Conservation (phyloP, 2,113 vertebrate genomes). For the Lampris incognitus region DNA sequence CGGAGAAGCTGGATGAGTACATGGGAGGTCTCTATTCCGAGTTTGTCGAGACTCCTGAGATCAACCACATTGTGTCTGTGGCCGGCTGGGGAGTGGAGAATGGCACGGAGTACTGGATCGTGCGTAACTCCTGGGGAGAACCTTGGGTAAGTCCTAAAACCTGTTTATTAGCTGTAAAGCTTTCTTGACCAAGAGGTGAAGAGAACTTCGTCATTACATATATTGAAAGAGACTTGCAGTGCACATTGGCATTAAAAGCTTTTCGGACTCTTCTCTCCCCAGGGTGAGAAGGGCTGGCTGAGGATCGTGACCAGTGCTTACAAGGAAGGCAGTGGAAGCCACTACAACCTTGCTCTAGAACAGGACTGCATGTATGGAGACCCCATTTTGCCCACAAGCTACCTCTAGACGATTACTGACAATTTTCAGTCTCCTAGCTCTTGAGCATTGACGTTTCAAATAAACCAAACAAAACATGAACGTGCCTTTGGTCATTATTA, state of each 20-base stretch:
- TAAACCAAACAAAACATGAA: too few relatives aligned
- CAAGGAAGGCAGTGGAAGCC: constrained; percentile 83
- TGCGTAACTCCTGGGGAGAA: constrained; percentile 93
- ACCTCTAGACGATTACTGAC: constrained; percentile 29
- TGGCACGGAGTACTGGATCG: constrained; percentile 90
- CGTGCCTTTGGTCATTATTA: too few relatives aligned
- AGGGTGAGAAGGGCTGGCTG: constrained; percentile 92
- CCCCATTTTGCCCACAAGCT: constrained; percentile 74
- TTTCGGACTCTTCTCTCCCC: neutral
- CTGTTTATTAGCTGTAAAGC: constrained; percentile 11
- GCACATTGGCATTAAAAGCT: too few relatives aligned
- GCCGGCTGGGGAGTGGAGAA: constrained; percentile 87
- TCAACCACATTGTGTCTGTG: constrained; percentile 91
- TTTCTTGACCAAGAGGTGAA: neutral
- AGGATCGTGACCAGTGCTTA: constrained; percentile 89
- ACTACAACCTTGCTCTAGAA: constrained; percentile 89
- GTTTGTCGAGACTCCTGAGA: constrained; percentile 59
- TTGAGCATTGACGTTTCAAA: too few relatives aligned
- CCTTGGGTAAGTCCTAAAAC: constrained; percentile 87
- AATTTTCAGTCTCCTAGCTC: too few relatives aligned
- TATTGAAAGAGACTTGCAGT: too few relatives aligned
- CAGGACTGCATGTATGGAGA: constrained; percentile 87
- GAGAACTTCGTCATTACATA: too few relatives aligned
- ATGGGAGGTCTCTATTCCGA: constrained; percentile 86
- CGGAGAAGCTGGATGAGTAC: constrained; percentile 83